Evolutionary conservation across 2,888 invertebrate genomes (phyloP), one percentile per base, ranked within the genome.

Genomic region (Drosophila antonietae): DNA sequence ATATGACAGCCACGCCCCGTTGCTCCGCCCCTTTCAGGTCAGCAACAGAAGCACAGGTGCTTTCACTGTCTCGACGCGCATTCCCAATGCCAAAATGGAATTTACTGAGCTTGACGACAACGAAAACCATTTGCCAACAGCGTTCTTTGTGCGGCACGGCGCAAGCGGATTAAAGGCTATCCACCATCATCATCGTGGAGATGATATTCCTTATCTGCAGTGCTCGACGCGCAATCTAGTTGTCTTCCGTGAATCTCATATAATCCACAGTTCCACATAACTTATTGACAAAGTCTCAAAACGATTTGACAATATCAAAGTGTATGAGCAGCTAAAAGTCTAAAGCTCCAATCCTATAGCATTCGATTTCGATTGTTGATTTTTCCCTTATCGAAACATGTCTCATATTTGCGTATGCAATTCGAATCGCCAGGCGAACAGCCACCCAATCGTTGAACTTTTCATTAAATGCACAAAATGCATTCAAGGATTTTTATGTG

Each of bases 11-110:
- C 81, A 74, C 81, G 72, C 80, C 83, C 70, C 67, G 23, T 56
- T 51, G 71, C 47, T 61, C 83, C 84, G 81, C 88, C 88, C 64
- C 73, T 84, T 88, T 88, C 84, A 85, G 88, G 88, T 84, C 74
- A 78, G 68, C 56, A 33, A n/a, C 70, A 57, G 61, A 53, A 62
- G 58, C 60, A 12, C 66, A 67, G 62, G 68, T 71, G 52, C 75
- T 62, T 66, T 49, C 60, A 18, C 52, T 51, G 57, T 56, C 64
- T 69, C 70, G 58, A 53, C 72, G 80, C 65, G 70, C 78, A 78
- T 78, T 80, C 71, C 49, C 49, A 81, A 63, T 68, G 75, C 72
- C 73, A 64, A 56, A 78, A 75, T 70, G 78, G 65, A 75, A 81
- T 83, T 78, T 67, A 76, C 77, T 56, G 67, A 64, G 59, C 18